Evolutionary conservation across 2,113 vertebrate species (phyloP).

Genomic region (Engraulis encrasicolus): DNA sequence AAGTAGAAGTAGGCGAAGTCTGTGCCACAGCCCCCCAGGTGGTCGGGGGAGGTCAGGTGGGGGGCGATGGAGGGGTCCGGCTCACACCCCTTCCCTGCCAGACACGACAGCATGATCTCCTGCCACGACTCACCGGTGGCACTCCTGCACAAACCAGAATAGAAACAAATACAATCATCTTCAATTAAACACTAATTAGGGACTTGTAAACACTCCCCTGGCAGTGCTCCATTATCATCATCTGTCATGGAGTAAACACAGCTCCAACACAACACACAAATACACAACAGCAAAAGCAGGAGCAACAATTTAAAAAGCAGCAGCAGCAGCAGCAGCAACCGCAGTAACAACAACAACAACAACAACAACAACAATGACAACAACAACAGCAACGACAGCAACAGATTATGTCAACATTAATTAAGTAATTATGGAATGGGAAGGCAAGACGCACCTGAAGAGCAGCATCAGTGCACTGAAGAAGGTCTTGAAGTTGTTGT

Average conservation of each 20-base stretch:
- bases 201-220: too few relatives aligned
- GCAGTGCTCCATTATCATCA: too few relatives aligned
- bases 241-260: too few relatives aligned
- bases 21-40: constrained; percentile 85
- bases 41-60: constrained; percentile 73
- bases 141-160: constrained; percentile 77
- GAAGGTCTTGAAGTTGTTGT: constrained; percentile 99
- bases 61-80: constrained; percentile 81
- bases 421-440: too few relatives aligned
- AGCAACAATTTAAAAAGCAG: too few relatives aligned
- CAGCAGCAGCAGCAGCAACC: too few relatives aligned
- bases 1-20: constrained; percentile 98
- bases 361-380: too few relatives aligned
- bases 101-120: constrained; percentile 98
- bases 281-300: too few relatives aligned
- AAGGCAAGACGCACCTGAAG: constrained; percentile 92
- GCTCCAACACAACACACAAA: neutral
- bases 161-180: neutral
- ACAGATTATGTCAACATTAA: too few relatives aligned
- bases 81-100: constrained; percentile 91
- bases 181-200: too few relatives aligned
- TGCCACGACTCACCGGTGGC: constrained; percentile 98
- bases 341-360: too few relatives aligned
- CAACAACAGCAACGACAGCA: too few relatives aligned
- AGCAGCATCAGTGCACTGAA: constrained; percentile 96